Evolutionary conservation across 2,888 invertebrate species (phyloP), one percentile per base, ranked within the genome.

Genomic region (Xanthia togata): DNA sequence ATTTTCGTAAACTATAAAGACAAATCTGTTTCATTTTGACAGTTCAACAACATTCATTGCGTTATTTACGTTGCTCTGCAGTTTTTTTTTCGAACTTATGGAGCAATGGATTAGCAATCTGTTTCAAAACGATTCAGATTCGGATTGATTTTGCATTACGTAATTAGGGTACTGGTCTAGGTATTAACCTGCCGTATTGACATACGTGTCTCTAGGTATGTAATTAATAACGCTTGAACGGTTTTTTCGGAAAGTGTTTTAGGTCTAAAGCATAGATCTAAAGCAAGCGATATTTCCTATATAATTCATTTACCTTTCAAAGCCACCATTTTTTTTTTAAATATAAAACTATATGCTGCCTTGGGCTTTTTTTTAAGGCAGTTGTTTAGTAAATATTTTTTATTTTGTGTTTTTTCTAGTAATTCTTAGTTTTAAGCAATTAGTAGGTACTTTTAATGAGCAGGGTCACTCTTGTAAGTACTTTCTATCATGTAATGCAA

Each of bases 401-500:
- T 17, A 23, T 59, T 62, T 44, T 11, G 5, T 63, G 20, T 70
- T 55, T n/a, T 53, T 44, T 41, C 11, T 6, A 35, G 2, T 35
- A 12, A 35, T 71, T 60, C 5, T 38, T 2, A 50, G 9, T 50
- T 41, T 12, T n/a, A 53, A 5, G 1, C 26, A 31, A 59, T 50
- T 26, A 5, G 4, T 20, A n/a, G 8, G 4, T 20, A n/a, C 2
- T 20, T n/a, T 53, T 41, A 23, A 47, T 62, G 26, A 35, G 31
- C 20, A 62, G 4, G 2, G 11, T 55, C n/a, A n/a, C 14, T 20
- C 8, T 53, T 26, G 5, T 14, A 41, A 41, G 9, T 14, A 44
- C 4, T 44, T 44, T 57, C 4, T 23, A 64, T 73, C 59, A 73
- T 20, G 8, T 23, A 79, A 73, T 55, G 31, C 31, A 38, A 31